phyloP scores from a whole-genome alignment of 2,888 invertebrate species.

The Aricia artaxerxes region DNA sequence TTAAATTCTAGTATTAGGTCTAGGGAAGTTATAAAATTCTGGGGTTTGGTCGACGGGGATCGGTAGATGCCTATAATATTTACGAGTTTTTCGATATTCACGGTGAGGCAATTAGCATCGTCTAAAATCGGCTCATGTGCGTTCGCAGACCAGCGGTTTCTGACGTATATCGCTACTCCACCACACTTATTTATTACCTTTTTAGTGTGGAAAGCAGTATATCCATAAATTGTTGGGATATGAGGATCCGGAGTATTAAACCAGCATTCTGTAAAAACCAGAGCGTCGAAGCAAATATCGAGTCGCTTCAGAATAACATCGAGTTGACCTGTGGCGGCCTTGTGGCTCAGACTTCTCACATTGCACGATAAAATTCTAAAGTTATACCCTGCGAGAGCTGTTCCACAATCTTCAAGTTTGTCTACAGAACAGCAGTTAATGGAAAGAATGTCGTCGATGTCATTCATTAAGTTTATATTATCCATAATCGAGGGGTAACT shows the following conservation, averaged over 20 bases:
- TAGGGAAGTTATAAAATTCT: background rate
- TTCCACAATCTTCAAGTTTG: background rate
- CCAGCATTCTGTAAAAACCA: background rate
- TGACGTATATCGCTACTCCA: background rate
- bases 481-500: too few relatives aligned
- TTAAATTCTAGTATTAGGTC: background rate
- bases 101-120: background rate
- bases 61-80: background rate
- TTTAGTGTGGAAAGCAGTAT: background rate
- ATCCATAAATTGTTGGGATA: background rate
- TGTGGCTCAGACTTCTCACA: background rate
- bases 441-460: background rate
- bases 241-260: background rate
- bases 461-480: background rate
- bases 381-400: background rate
- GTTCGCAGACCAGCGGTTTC: background rate
- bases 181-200: background rate
- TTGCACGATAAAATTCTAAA: slow-evolving; percentile 1
- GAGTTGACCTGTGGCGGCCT: background rate
- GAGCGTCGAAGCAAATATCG: background rate
- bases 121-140: background rate
- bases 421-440: background rate
- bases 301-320: background rate
- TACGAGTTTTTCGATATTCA: background rate
- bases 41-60: background rate